Evolutionary conservation across 1,140 invertebrate genomes (phyloP), one percentile per base, ranked within the genome.

Genomic region (Ceratosolen fusciceps): DNA sequence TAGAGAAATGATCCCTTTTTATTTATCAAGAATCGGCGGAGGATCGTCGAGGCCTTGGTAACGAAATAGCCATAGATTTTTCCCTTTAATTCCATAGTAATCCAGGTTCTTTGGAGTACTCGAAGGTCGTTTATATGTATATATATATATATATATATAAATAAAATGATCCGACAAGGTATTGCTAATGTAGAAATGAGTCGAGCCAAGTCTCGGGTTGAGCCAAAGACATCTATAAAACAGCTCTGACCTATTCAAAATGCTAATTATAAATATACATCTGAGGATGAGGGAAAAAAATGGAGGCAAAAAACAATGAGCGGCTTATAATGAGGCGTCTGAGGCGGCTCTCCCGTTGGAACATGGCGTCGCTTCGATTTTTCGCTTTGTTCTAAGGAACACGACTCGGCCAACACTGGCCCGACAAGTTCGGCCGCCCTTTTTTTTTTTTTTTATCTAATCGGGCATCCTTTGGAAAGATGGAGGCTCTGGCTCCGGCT

Each of bases 401-500:
- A 21, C 2, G 62, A 60, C n/a, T 60, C 62, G 16, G 31, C 56
- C 24, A 77, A 72, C 82, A 76, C 56, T 12, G 39, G 39, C 39
- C 12, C 49, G 49, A 52, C 49, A 52, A 52, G 39, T 47, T 60
- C 21, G 19, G 62, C 39, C 67, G 68, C 79, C 77, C 81, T 84
- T 84, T 86, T 87, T 88, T 88, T 87, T 85, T 85, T 80, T 84
- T 84, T 86, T 87, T 88, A 88, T 87, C 86, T 85, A 83, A 80
- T 82, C 83, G 81, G 83, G 82, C 84, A 87, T 88, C 86, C 87
- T 87, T 86, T 85, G 86, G 82, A 86, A 88, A 89, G n/a, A n/a
- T n/a, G n/a, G n/a, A n/a, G n/a, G n/a, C n/a, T n/a, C n/a, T n/a
- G n/a, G n/a, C n/a, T n/a, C n/a, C n/a, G n/a, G n/a, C 86, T 87